phyloP scores from a whole-genome alignment of 2,888 invertebrate species.

The Phyllotreta striolata region DNA sequence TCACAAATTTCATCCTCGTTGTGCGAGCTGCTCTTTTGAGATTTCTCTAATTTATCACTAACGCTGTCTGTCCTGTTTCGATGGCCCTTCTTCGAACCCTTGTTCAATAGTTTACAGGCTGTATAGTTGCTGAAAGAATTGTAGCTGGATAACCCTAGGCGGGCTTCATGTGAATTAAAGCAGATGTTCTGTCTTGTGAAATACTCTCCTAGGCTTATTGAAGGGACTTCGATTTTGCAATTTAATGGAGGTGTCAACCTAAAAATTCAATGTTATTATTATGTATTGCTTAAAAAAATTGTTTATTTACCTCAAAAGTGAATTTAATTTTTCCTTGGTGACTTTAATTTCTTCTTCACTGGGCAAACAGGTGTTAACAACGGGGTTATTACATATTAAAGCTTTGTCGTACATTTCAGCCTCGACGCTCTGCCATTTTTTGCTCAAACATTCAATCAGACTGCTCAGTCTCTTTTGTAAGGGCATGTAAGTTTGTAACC shows the following conservation, averaged over 20 bases:
- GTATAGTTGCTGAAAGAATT: constrained; percentile 32
- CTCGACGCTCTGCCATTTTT: constrained; percentile 74
- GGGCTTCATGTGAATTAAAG: constrained; percentile 77
- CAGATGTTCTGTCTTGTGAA: constrained; percentile 81
- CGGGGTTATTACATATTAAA: constrained; percentile 46
- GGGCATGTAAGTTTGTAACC: constrained; percentile 69
- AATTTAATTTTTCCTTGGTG: constrained; percentile 46
- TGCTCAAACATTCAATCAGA: constrained; percentile 75
- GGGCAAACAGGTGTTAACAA: constrained; percentile 48
- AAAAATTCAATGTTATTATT: constrained; percentile 1
- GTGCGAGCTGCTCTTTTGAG: constrained; percentile 33
- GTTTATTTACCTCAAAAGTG: constrained; percentile 46
- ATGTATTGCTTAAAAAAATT: not conserved
- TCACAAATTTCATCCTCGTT: constrained; percentile 39
- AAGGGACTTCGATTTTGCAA: constrained; percentile 73
- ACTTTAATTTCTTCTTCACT: constrained; percentile 45
- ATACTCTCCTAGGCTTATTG: constrained; percentile 78
- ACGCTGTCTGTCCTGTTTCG: constrained; percentile 42
- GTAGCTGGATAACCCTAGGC: constrained; percentile 67
- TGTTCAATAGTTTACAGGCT: constrained; percentile 35
- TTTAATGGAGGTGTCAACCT: constrained; percentile 66
- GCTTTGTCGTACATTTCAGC: constrained; percentile 54
- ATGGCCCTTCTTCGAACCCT: constrained; percentile 36
- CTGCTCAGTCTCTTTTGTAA: constrained; percentile 77
- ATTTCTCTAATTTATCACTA: constrained; percentile 44